phyloP scores from a whole-genome alignment of 2,113 vertebrate species.

The Peromyscus polionotus region DNA sequence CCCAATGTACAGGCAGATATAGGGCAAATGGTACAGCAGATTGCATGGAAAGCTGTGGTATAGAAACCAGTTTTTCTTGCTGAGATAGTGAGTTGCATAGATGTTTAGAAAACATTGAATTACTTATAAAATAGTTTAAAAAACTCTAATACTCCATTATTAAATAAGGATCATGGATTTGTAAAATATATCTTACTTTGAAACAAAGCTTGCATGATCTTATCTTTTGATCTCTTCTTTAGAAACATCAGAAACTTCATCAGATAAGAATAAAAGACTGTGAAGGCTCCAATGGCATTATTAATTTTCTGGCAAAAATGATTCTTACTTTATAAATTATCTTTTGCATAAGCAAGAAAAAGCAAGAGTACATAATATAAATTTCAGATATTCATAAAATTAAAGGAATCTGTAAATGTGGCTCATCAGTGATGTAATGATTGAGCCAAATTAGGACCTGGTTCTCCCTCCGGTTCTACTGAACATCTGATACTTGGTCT shows the following conservation, averaged over 20 bases:
- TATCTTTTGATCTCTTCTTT: neutral
- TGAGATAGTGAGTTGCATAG: neutral
- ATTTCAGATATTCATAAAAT: neutral
- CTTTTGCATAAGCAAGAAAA: neutral
- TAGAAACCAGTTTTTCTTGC: neutral
- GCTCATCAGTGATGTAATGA: neutral
- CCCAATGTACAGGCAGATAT: neutral
- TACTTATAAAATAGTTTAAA: conserved; percentile 40
- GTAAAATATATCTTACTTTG: neutral
- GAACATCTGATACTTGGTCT: neutral
- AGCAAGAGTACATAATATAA: neutral
- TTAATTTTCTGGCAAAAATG: neutral
- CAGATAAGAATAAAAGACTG: conserved; percentile 6
- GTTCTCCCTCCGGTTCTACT: neutral
- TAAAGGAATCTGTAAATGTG: neutral
- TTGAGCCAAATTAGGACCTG: neutral
- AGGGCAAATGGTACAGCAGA: neutral
- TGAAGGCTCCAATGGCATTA: neutral
- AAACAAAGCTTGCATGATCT: conserved; percentile 1
- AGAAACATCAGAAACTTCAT: neutral
- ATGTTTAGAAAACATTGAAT: conserved; percentile 34
- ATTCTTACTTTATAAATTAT: neutral
- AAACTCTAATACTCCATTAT: neutral
- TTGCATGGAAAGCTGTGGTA: neutral
- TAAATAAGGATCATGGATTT: conserved; percentile 28